Evolutionary conservation across 2,888 invertebrate species (phyloP), one percentile per base, ranked within the genome.

Genomic region (Fragum whitleyi): DNA sequence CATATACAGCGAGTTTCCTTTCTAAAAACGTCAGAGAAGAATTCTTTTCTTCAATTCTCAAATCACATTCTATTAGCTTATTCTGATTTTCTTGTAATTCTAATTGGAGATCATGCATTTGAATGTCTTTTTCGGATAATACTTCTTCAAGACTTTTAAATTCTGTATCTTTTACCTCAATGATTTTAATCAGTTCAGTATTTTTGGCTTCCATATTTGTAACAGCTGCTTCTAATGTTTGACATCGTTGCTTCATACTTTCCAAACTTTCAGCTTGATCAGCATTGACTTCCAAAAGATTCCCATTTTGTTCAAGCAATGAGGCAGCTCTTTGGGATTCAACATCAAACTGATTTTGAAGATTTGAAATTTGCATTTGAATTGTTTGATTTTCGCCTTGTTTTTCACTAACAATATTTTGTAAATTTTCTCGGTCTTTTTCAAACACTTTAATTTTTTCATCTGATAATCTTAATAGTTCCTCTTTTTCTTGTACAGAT

Each of bases 1-100:
- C 47, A 57, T 42, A 72, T 36, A 59, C 36, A n/a, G 36, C 59
- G 16, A 42, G 21, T 26, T 72, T 72, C 26, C 21, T 59, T 42
- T 61, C 61, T 42, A 72, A 47, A 14, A 26, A 16, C 16, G 23
- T 39, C 23, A 36, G 32, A 26, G 19, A 42, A 36, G 65, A 39
- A 39, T 26, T 5, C 26, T 65, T 23, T 26, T 39, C 65, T 21
- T 65, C 39, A 9, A 42, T 1, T 23, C 36, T 65, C 23, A 65
- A 42, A 3, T 65, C 42, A 47, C 19, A 47, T 47, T 47, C 47
- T 23, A 11, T n/a, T 42, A 42, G 6, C 5, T 65, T 14, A 39
- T 9, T 65, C 36, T 39, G 36, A 21, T 65, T 65, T 21, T 39
- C 42, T 42, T 23, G 21, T 21, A 42, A 16, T 26, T 65, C n/a